phyloP scores from a whole-genome alignment of 2,797 vertebrate species.

The Carcharodon carcharias region DNA sequence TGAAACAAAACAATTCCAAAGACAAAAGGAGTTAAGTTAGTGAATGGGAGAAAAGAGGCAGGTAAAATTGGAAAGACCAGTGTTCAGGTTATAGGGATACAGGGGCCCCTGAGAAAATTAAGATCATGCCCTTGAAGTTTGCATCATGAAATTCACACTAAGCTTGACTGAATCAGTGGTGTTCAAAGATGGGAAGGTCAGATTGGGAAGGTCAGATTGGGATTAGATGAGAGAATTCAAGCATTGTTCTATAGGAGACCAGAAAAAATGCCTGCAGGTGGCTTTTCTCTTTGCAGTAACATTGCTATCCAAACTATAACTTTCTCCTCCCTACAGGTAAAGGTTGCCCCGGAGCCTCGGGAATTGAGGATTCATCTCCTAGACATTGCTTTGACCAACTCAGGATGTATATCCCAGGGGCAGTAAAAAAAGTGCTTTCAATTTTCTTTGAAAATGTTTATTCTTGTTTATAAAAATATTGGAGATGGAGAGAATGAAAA shows the following conservation, averaged over 20 bases:
- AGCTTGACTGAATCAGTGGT: not conserved
- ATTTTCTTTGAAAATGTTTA: not conserved
- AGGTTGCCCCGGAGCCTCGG: not conserved
- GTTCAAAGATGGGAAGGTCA: not conserved
- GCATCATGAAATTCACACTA: not conserved
- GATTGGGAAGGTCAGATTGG: not conserved
- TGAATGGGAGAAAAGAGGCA: not conserved
- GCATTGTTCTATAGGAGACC: not conserved
- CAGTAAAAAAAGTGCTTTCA: not conserved
- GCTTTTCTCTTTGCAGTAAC: not conserved
- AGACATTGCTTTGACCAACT: not conserved
- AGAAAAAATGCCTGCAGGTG: not conserved
- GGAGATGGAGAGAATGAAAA: not conserved
- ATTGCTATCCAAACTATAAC: not conserved
- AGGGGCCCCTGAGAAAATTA: not conserved
- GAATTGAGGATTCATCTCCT: not conserved
- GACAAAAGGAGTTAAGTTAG: not conserved
- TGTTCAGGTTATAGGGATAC: not conserved
- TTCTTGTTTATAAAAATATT: not conserved
- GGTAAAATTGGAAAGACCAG: not conserved
- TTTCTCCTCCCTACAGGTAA: not conserved
- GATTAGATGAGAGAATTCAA: not conserved
- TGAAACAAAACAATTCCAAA: not conserved
- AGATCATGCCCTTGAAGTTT: not conserved
- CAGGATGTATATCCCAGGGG: too few relatives aligned